Base-by-base conservation (phyloP, 2,888 invertebrate genomes). In the Pyrocoelia pectoralis region DNA sequence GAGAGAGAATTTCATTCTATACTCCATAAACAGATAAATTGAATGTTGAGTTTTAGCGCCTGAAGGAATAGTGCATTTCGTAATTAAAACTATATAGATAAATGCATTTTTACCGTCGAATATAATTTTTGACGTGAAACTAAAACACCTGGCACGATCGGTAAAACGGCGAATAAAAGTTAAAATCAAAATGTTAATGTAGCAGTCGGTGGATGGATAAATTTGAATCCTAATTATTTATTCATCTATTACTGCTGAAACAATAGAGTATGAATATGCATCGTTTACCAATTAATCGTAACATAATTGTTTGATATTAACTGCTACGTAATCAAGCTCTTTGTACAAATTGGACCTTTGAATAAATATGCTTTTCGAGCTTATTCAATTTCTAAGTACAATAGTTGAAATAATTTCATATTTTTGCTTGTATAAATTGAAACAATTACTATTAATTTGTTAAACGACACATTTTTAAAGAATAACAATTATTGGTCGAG, bases 221-320 rank as follows among this genome's bases (percentile, higher is more conserved):
- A 33, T 33, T 33, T n/a, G 10, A 33, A n/a, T 33, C 33, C 10
- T 6, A 33, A 33, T 33, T 33, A 33, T n/a, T 56, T 56, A 40
- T 65, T 61, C 65, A 65, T 65, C 56, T 60, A 61, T 54, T 57
- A 46, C 57, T 50, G 51, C 53, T 53, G 53, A 61, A 56, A 65
- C 65, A 65, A 65, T 65, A 56, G 56, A 61, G 61, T 57, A 65
- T 65, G 71, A 70, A 69, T 68, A 70, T 70, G 68, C 71, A 71
- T 72, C 69, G 65, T 66, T 68, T 71, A 68, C 67, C 66, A 67
- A 70, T 67, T 68, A 72, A 73, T 70, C 72, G 70, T 70, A 65
- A 58, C 64, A 66, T 73, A 74, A 73, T 73, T 72, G 70, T 63
- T 67, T 68, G 68, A 69, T 71, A 69, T 68, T 68, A 70, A 70